phyloP scores from a whole-genome alignment of 1,140 invertebrate species.

The Pogonomyrmex californicus region DNA sequence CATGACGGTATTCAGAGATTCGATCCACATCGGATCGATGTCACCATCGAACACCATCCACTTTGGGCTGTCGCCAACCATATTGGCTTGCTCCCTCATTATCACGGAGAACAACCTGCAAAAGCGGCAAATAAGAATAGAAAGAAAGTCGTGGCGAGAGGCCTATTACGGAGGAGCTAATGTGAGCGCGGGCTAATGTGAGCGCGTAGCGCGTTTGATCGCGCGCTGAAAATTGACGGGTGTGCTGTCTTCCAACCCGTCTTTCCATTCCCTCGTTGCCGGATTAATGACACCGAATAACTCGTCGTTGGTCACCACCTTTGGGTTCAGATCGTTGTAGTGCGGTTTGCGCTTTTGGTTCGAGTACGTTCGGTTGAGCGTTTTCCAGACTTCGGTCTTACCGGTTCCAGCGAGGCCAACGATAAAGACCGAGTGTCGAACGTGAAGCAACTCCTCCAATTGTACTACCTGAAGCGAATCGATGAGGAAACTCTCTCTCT shows the following conservation, averaged over 20 bases:
- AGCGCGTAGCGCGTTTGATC: conserved; percentile 28
- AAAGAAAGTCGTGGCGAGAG: conserved; percentile 4
- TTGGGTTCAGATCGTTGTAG: conserved; percentile 97
- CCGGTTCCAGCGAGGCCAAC: conserved; percentile 97
- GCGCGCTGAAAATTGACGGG: conserved; percentile 57
- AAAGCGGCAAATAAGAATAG: conserved; percentile 63
- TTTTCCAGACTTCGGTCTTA: conserved; percentile 97
- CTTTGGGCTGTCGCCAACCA: conserved; percentile 94
- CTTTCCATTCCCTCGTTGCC: conserved; percentile 98
- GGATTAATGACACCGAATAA: conserved; percentile 98
- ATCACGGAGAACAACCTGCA: conserved; percentile 95
- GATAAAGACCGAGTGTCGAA: conserved; percentile 98
- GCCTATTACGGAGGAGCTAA: conserved; percentile 48
- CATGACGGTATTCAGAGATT: conserved; percentile 96
- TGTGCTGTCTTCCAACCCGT: conserved; percentile 89
- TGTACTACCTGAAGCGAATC: conserved; percentile 92
- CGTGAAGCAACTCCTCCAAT: conserved; percentile 96
- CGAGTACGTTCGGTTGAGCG: conserved; percentile 93
- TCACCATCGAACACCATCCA: conserved; percentile 99
- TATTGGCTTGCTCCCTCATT: conserved; percentile 97
- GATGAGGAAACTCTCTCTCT: not conserved
- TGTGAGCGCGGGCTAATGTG: conserved; percentile 13
- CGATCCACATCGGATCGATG: conserved; percentile 99
- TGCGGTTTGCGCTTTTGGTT: conserved; percentile 94
- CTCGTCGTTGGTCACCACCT: conserved; percentile 98